Evolutionary conservation across 2,797 vertebrate species (phyloP).

Genomic region (Cottoperca gobio): DNA sequence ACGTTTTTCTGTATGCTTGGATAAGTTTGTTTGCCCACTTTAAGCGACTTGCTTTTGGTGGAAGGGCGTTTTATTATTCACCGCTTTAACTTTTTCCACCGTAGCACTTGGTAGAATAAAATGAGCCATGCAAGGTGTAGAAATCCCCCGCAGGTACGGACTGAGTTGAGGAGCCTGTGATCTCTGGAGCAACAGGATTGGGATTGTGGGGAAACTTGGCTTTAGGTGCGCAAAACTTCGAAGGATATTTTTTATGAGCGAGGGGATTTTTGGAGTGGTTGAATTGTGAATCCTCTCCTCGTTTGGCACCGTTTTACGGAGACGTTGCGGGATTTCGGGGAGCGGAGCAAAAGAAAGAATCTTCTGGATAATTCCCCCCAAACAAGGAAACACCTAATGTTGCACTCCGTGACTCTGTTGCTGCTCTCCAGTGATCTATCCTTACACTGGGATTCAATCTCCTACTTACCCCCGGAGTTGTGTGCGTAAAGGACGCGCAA

Average conservation of each 20-base stretch:
- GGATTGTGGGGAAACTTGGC: conserved; percentile 38
- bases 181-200: conserved; percentile 62
- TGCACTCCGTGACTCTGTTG: conserved; percentile 76
- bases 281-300: conserved; percentile 34
- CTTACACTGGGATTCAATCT: conserved; percentile 78
- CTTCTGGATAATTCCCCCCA: conserved; percentile 64
- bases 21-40: conserved; percentile 51
- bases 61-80: conserved; percentile 27
- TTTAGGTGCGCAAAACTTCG: conserved; percentile 43
- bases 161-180: conserved; percentile 73
- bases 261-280: conserved; percentile 49
- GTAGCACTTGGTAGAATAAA: conserved; percentile 68
- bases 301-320: conserved; percentile 60
- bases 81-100: conserved; percentile 29
- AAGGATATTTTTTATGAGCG: conserved; percentile 64
- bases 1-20: conserved; percentile 50
- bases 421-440: conserved; percentile 75
- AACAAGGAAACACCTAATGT: conserved; percentile 86
- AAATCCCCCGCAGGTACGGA: conserved; percentile 80
- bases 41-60: conserved; percentile 45
- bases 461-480: conserved; percentile 74
- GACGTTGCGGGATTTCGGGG: conserved; percentile 46
- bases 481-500: conserved; percentile 81
- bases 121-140: conserved; percentile 83
- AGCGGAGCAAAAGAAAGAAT: conserved; percentile 33